Base-by-base conservation (phyloP, 2,113 vertebrate species). In the Chelonoidis abingdonii region DNA sequence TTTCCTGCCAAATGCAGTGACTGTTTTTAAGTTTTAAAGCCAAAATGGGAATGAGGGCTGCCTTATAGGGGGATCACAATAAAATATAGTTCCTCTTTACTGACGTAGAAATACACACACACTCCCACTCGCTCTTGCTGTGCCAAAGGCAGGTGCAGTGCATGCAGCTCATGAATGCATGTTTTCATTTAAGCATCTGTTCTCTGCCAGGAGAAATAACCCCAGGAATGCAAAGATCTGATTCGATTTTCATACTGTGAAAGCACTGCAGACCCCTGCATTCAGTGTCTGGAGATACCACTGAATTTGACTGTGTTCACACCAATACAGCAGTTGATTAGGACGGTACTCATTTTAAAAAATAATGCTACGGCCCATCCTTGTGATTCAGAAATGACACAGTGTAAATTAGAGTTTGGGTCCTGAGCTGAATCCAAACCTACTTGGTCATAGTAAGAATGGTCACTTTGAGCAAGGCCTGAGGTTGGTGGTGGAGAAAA, bases 171-270 rank as follows among this genome's bases (percentile, higher is more conserved):
- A 6, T 41, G n/a, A 95, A 24, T 16, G 10, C 79, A 65, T 24
- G 86, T 65, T 56, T 95, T 52, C 69, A 80, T 83, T 92, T 53
- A 78, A 47, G 31, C 31, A 25, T 65, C 65, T 65, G n/a, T 8
- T 81, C 75, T 92, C 87, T 93, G 88, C 84, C 86, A 94, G 84
- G 53, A 31, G 27, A 94, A 93, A 92, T 91, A 92, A 84, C 59
- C 41, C 88, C 41, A 69, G 47, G 65, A 95, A 94, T 41, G 86
- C 2, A 86, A n/a, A 93, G 83, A 62, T 0, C 2, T 90, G 19
- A 27, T 16, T 29, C 8, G 41, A 54, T 50, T 27, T 13, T 21
- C 38, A n/a, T 65, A 87, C 86, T 19, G 5, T 31, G 72, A 83
- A 7, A 89, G 31, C 38, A 85, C 57, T 78, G 7, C 86, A 82